Evolutionary conservation across 1,140 invertebrate genomes (phyloP), one percentile per base, ranked within the genome.

Genomic region (Drosophila carrolli): DNA sequence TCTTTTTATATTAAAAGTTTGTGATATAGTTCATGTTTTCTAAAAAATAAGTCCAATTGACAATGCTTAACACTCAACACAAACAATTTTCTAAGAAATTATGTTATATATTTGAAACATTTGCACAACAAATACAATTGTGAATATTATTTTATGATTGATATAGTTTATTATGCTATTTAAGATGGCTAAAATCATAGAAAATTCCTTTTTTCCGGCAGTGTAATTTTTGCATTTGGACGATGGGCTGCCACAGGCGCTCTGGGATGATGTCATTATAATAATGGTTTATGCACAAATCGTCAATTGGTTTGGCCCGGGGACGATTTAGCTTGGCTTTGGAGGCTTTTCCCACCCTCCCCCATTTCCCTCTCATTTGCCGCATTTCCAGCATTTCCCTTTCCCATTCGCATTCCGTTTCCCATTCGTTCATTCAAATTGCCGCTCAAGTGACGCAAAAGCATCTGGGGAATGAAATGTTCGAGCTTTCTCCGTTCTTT

Each of bases 181-280:
- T 23, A 23, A 23, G 19, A 23, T 23, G 19, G 19, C 19, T 19
- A 19, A 19, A 19, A 19, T 19, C 1, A 19, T 19, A 32, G 7
- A 32, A 6, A 32, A 5, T 32, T 7, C 29, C 7, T 32, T 14
- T 14, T 51, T 54, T 50, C 9, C 7, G 4, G 0, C 19, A 68
- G 65, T 66, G 47, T 54, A 53, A 0, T n/a, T 19, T 46, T 68
- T 44, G 65, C 47, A 14, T 50, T 75, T 37, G 65, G 47, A 68
- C 46, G 5, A 14, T 48, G 57, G 58, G 19, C 50, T 57, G 47
- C 48, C 62, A 57, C n/a, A 51, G 67, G 41, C 53, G 47, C 29
- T 43, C 2, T 13, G 38, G 47, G 32, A 60, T 85, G 78, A 86
- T 81, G 70, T 75, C 78, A 82, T 86, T 88, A 86, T 82, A 86